phyloP scores from a whole-genome alignment of 2,888 invertebrate genomes.

The Eremobia ochroleuca region DNA sequence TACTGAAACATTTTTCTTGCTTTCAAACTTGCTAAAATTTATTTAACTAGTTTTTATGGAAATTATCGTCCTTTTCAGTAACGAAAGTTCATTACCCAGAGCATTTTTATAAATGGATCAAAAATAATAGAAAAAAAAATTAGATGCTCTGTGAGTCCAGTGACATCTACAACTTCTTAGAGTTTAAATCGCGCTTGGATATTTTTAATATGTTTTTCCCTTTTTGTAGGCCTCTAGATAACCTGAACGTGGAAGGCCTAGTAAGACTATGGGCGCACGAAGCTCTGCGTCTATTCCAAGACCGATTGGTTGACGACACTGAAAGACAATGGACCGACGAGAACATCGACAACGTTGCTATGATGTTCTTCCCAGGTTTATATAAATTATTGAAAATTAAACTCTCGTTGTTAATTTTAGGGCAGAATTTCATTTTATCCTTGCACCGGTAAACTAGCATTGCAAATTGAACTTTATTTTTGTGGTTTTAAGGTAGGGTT shows the following conservation, averaged over 20 bases:
- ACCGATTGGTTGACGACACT: slow-evolving; percentile 97
- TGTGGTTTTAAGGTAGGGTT: not conserved
- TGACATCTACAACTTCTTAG: not conserved
- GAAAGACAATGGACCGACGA: slow-evolving; percentile 99
- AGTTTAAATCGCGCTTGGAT: not conserved
- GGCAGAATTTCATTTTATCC: not conserved
- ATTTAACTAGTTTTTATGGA: too few relatives aligned
- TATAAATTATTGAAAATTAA: slow-evolving; percentile 62
- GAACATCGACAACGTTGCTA: slow-evolving; percentile 97
- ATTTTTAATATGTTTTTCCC: not conserved
- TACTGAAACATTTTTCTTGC: not conserved
- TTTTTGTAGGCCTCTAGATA: slow-evolving; percentile 95
- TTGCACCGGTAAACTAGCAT: not conserved
- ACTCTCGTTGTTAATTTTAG: not conserved
- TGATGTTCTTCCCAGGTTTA: slow-evolving; percentile 99
- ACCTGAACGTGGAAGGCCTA: slow-evolving; percentile 97
- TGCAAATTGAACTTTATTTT: not conserved
- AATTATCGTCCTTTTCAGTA: not conserved
- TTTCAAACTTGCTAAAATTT: not conserved
- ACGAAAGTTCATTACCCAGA: not conserved
- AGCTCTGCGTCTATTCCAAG: slow-evolving; percentile 99
- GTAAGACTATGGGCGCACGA: slow-evolving; percentile 99
- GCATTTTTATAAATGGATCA: not conserved
- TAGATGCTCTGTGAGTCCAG: not conserved
- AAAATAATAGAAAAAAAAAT: not conserved